phyloP scores from a whole-genome alignment of 2,888 invertebrate species.

The Nycteola revayana region DNA sequence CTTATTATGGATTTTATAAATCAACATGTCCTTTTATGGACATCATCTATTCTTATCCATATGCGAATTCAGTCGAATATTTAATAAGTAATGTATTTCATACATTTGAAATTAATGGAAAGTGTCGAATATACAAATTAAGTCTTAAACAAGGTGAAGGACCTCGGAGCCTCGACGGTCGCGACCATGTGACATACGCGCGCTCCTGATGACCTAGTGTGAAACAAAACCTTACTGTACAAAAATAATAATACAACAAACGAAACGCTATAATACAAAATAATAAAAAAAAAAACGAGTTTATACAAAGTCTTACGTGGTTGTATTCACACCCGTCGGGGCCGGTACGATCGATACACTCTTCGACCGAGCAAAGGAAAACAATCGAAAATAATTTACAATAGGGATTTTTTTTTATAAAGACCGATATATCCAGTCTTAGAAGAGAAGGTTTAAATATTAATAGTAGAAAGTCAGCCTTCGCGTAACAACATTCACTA shows the following conservation, averaged over 20 bases:
- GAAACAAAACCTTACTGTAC: constrained; percentile 68
- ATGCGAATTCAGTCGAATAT: constrained; percentile 46
- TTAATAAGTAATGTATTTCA: constrained; percentile 46
- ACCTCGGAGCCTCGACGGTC: constrained; percentile 24
- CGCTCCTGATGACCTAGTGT: constrained; percentile 40
- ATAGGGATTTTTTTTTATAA: constrained; percentile 30
- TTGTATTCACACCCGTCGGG: constrained; percentile 34
- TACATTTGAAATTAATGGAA: constrained; percentile 49
- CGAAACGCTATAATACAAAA: constrained; percentile 67
- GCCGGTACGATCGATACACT: constrained; percentile 29
- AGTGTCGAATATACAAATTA: constrained; percentile 52
- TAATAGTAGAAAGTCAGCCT: constrained; percentile 67
- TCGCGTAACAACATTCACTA: constrained; percentile 57
- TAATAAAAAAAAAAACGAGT: constrained; percentile 50
- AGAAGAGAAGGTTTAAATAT: constrained; percentile 48
- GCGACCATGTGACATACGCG: background rate
- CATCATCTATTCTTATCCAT: constrained; percentile 32
- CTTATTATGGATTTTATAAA: constrained; percentile 34
- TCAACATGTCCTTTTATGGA: constrained; percentile 28
- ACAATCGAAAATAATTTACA: constrained; percentile 22
- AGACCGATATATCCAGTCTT: constrained; percentile 33
- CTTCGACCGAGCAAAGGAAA: constrained; percentile 19
- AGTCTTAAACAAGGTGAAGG: constrained; percentile 39
- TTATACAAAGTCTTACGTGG: constrained; percentile 53
- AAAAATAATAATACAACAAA: constrained; percentile 58